phyloP scores from a whole-genome alignment of 2,888 invertebrate genomes.

The Eurytoma californica region DNA sequence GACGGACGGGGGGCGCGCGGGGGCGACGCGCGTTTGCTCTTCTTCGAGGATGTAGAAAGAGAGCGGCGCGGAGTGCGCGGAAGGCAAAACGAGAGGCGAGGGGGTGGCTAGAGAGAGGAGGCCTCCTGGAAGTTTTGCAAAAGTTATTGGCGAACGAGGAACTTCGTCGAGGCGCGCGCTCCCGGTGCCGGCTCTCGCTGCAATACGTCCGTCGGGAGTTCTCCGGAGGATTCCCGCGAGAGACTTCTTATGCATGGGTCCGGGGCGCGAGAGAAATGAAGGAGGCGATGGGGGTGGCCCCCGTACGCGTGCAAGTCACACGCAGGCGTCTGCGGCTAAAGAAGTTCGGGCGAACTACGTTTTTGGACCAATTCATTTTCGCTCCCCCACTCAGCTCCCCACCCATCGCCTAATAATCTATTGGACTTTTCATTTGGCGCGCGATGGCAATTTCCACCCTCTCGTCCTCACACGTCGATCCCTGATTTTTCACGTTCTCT shows the following conservation, averaged over 20 bases:
- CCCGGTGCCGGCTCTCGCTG: conserved; percentile 22
- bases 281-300: not conserved
- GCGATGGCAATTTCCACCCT: not conserved
- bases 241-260: conserved; percentile 51
- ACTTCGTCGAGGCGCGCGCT: conserved; percentile 50
- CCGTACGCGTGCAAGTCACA: too few species aligned
- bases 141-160: conserved; percentile 57
- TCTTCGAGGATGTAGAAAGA: conserved; percentile 3
- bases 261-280: conserved; percentile 46
- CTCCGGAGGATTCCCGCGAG: conserved; percentile 48
- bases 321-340: not conserved
- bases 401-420: conserved; percentile 35
- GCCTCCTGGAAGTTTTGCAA: conserved; percentile 55
- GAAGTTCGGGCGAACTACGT: conserved; percentile 10
- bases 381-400: too few species aligned
- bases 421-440: conserved; percentile 1
- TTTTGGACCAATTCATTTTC: conserved; percentile 23
- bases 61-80: not conserved
- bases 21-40: conserved; percentile 18
- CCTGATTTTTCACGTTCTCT: not conserved
- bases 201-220: conserved; percentile 57
- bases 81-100: conserved; percentile 18
- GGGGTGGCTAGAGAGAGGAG: not conserved
- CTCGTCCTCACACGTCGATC: not conserved
- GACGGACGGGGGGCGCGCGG: too few species aligned